Percentiles rank a stretch among this genome's conserved stretches.
phyloP scores from a whole-genome alignment of 2,113 vertebrate genomes.

The Thamnophis sirtalis region DNA sequence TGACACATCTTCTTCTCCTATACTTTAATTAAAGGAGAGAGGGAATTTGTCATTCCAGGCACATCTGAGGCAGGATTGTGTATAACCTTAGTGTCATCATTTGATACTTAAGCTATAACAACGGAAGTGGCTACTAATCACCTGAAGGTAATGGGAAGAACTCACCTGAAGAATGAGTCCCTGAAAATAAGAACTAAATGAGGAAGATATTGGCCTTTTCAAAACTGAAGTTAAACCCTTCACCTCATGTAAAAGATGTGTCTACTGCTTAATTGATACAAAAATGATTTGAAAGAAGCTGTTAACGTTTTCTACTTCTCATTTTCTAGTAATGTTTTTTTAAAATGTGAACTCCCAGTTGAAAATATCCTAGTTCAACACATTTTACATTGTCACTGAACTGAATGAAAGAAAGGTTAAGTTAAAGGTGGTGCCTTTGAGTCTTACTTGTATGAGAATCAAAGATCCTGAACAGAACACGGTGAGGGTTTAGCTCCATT shows the following conservation, averaged over 20 bases:
- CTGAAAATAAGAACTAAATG: not conserved
- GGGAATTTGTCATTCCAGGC: not conserved
- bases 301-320: not conserved
- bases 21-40: conserved; percentile 23
- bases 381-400: not conserved
- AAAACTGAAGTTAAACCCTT: not conserved
- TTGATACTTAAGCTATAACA: conserved; percentile 8
- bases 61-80: not conserved
- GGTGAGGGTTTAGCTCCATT: not conserved
- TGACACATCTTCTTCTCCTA: not conserved
- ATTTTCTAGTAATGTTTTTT: not conserved
- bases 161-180: not conserved
- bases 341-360: not conserved
- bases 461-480: too few relatives aligned
- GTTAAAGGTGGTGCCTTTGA: not conserved
- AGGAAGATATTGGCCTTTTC: not conserved
- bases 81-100: conserved; percentile 9
- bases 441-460: not conserved
- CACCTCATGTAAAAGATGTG: conserved; percentile 4
- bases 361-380: not conserved
- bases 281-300: conserved; percentile 6
- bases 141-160: not conserved
- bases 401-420: not conserved
- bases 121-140: not conserved
- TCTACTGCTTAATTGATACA: conserved; percentile 20